Evolutionary conservation across 2,113 vertebrate genomes (phyloP), one percentile per base, ranked within the genome.

Genomic region (Heterocephalus glaber): DNA sequence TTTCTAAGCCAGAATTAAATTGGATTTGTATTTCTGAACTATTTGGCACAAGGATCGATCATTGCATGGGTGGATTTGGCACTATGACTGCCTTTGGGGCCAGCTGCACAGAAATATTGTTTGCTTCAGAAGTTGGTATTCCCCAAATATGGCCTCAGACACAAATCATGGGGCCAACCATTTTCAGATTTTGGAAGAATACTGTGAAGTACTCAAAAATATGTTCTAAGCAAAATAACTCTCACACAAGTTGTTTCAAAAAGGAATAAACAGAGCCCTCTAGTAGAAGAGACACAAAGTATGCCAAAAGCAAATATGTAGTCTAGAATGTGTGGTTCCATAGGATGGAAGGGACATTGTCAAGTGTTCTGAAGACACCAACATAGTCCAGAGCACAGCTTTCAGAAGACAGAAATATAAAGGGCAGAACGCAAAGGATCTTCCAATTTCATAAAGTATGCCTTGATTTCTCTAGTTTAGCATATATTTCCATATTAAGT

Each of bases 1-100:
- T 97, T 96, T 89, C 80, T 86, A 92, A 97, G 97, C 96, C 96
- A 98, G 82, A 97, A 95, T 97, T 97, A 97, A 98, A 97, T 97
- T 98, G 96, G 96, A 97, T 97, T 98, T 97, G 94, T 95, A 92
- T 97, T 96, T 97, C 96, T 96, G 85, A 96, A 96, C 80, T 92
- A 41, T 66, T 95, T 97, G 97, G 97, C 95, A 96, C 22, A 77
- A 91, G 65, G 52, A 84, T 76, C n/a, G 44, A 76, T 92, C 86
- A 94, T 89, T 0, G 5, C 88, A 80, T 89, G 91, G 86, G 61
- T 87, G 47, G 61, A 91, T 81, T 96, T 95, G 96, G 94, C 82
- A n/a, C 68, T 24, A 61, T 41, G 41, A 70, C 74, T 61, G 52
- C 49, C 24, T 84, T 72, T 68, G 94, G 72, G 74, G 79, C 58